These are phyloP conservation scores for Hololepta plana DNA, from an alignment of 2,888 invertebrate genomes.

Conservation along the genomic window DNA sequence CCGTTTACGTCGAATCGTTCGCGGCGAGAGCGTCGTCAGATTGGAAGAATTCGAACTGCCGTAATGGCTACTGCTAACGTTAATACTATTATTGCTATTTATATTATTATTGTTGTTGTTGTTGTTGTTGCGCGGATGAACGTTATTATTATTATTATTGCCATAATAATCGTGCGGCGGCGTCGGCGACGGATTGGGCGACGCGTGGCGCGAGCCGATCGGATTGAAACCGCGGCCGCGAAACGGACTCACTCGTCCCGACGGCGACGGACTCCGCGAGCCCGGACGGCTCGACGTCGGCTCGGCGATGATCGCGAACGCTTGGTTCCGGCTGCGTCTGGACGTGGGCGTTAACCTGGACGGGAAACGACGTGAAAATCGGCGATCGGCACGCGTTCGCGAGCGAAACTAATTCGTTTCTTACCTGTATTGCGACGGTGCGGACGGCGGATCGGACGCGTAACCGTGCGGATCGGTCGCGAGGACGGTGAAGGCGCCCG, in stretches of 20 bases:
- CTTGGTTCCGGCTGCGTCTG: conserved; percentile 20
- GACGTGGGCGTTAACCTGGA: conserved; percentile 17
- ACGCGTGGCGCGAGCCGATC: conserved; percentile 23
- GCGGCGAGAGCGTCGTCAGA: conserved; percentile 11
- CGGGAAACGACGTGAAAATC: too few relatives aligned
- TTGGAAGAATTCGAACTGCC: too few relatives aligned
- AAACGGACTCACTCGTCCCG: conserved; percentile 26
- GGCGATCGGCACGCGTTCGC: neutral
- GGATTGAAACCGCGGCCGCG: conserved; percentile 27
- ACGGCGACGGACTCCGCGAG: conserved; percentile 20
- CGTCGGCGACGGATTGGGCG: conserved; percentile 22
- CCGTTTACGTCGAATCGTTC: conserved; percentile 10
- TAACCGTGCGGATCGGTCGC: conserved; percentile 20
- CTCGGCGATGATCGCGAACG: conserved; percentile 27
- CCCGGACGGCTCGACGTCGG: conserved; percentile 16
- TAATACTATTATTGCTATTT: conserved; percentile 8
- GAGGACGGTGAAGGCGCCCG: conserved; percentile 25
- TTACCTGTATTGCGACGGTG: conserved; percentile 24
- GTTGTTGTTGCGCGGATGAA: conserved; percentile 4
- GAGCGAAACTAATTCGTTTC: conserved; percentile 3
- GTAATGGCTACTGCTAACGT: conserved; percentile 10
- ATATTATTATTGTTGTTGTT: conserved; percentile 2
- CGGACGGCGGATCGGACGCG: conserved; percentile 20
- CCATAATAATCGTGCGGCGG: conserved; percentile 13
- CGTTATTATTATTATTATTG: conserved; percentile 3